Evolutionary conservation across 2,797 vertebrate species (phyloP).

Genomic region (Coregonus ussuriensis): DNA sequence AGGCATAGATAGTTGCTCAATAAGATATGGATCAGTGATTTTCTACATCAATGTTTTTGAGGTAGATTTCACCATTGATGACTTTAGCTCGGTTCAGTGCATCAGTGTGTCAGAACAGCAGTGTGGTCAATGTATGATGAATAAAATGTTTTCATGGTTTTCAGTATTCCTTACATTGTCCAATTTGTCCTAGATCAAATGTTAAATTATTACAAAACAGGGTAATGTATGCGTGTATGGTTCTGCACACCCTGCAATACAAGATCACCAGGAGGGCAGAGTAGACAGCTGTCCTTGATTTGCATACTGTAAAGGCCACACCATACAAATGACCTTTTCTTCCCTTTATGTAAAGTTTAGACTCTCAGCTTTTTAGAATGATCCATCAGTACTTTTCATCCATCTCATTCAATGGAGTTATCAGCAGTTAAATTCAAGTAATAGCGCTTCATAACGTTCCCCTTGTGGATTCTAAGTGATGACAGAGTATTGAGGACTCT

Average conservation of each 20-base stretch:
- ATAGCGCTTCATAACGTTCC: not conserved
- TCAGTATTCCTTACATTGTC: too few relatives aligned
- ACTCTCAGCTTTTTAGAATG: not conserved
- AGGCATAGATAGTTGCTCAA: not conserved
- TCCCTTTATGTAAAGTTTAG: not conserved
- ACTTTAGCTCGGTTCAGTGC: not conserved
- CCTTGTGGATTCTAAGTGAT: not conserved
- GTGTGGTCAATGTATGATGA: not conserved
- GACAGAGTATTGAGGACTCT: too few relatives aligned
- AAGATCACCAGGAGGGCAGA: too few relatives aligned
- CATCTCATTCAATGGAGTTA: not conserved
- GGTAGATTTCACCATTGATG: not conserved
- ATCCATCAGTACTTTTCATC: not conserved
- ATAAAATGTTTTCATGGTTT: too few relatives aligned
- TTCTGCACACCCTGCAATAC: too few relatives aligned
- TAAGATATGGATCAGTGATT: not conserved
- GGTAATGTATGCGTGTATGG: too few relatives aligned
- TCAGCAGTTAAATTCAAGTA: not conserved
- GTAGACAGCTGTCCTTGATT: not conserved
- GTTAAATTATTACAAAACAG: too few relatives aligned
- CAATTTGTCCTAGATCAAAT: too few relatives aligned
- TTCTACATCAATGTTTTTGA: not conserved
- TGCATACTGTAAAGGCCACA: not conserved
- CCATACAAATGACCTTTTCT: not conserved
- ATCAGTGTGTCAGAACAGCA: not conserved